phyloP scores from a whole-genome alignment of 2,113 vertebrate genomes.

The Leucopternis melanops region DNA sequence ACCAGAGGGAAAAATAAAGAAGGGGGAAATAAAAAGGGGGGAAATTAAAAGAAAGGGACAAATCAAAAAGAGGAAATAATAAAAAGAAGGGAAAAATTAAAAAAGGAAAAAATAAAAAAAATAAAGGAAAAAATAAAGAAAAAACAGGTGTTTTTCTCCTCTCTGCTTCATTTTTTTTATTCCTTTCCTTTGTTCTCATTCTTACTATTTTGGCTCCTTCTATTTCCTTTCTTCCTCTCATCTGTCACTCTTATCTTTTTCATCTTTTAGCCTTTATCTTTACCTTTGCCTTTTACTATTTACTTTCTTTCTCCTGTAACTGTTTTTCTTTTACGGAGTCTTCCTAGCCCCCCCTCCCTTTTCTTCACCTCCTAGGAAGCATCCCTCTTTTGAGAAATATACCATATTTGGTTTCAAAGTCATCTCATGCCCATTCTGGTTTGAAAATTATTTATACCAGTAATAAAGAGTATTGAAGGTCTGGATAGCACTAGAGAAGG shows the following conservation, averaged over 20 bases:
- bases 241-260: slow-evolving; percentile 44
- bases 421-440: neutral
- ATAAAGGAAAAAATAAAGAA: too few relatives aligned
- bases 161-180: neutral
- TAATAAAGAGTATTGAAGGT: neutral
- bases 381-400: neutral
- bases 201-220: neutral
- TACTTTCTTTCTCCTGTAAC: neutral
- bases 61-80: too few relatives aligned
- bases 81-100: too few relatives aligned
- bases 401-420: neutral
- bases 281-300: neutral
- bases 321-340: neutral
- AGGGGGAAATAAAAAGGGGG: too few relatives aligned
- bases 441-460: neutral
- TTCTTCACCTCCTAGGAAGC: neutral
- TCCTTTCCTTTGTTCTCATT: slow-evolving; percentile 23
- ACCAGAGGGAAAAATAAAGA: too few relatives aligned
- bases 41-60: too few relatives aligned
- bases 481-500: neutral
- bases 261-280: neutral
- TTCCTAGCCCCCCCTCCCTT: neutral
- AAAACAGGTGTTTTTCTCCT: neutral
- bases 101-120: too few relatives aligned
- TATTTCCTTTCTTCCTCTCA: slow-evolving; percentile 27